Percentiles rank a stretch among this genome's conserved stretches.
Conservation (phyloP, 2,888 invertebrate species). For the Aricia artaxerxes region DNA sequence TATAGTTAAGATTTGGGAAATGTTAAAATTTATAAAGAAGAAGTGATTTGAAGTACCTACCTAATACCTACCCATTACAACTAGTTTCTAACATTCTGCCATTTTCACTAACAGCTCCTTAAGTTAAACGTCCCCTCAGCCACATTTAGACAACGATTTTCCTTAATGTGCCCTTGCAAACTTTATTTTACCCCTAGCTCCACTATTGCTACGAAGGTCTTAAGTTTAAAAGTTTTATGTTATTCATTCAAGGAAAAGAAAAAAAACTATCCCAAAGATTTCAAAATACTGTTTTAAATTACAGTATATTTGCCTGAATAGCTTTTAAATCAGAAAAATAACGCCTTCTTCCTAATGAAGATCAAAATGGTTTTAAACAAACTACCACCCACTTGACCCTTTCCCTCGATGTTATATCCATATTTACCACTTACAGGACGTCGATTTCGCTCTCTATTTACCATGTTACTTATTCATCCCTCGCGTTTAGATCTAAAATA, state of each 20-base stretch:
- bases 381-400: no score
- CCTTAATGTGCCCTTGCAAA: neutral
- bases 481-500: neutral
- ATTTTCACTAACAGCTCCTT: neutral
- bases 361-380: no score
- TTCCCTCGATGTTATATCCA: no score
- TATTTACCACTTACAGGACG: no score
- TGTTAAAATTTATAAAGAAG: neutral
- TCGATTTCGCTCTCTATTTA: no score
- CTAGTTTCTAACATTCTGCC: neutral
- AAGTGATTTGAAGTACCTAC: neutral
- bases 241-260: neutral
- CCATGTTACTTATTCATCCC: neutral
- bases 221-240: slow-evolving; percentile 7
- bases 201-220: neutral
- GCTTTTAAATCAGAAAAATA: no score
- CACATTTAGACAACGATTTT: neutral
- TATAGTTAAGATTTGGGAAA: neutral
- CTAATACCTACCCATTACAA: neutral
- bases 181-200: neutral
- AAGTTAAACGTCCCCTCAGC: neutral
- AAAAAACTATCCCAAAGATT: neutral
- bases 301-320: no score
- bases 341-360: no score
- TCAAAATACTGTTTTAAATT: no score